Evolutionary conservation across 1,140 invertebrate species (phyloP).

Genomic region (Drosophila hydei): DNA sequence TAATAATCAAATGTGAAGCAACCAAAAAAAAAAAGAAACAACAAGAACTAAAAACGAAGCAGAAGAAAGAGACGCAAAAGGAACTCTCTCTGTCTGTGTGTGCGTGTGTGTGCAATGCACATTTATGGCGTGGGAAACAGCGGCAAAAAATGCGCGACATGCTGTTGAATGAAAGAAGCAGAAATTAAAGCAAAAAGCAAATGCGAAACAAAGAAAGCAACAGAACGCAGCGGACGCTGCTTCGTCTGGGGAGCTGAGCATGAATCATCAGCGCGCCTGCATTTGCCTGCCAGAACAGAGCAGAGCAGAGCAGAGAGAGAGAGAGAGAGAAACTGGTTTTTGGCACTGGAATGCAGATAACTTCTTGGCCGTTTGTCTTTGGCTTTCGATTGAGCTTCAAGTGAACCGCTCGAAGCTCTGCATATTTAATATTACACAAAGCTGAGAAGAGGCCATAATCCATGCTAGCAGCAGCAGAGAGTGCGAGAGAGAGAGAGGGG

Average conservation of each 20-base stretch:
- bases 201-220: conserved; percentile 29
- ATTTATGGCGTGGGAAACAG: conserved; percentile 58
- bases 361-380: conserved; percentile 47
- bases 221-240: conserved; percentile 57
- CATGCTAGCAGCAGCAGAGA: conserved; percentile 22
- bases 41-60: neutral
- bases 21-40: neutral
- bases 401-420: conserved; percentile 57
- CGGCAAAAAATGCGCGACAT: conserved; percentile 46
- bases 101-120: conserved; percentile 1
- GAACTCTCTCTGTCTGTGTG: neutral
- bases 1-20: conserved; percentile 42
- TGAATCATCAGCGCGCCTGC: conserved; percentile 67
- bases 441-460: conserved; percentile 7
- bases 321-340: conserved; percentile 50
- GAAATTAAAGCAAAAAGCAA: conserved; percentile 45
- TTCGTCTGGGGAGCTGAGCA: conserved; percentile 63
- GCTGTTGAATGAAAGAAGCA: conserved; percentile 50
- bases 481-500: neutral
- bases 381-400: conserved; percentile 39
- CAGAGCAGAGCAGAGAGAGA: neutral
- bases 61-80: conserved; percentile 13
- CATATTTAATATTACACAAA: conserved; percentile 77
- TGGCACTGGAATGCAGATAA: conserved; percentile 66
- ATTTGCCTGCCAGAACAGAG: conserved; percentile 19